Percentiles rank a stretch among this genome's conserved stretches.
phyloP scores from a whole-genome alignment of 1,140 invertebrate genomes.

The Pseudomyrmex sp. region DNA sequence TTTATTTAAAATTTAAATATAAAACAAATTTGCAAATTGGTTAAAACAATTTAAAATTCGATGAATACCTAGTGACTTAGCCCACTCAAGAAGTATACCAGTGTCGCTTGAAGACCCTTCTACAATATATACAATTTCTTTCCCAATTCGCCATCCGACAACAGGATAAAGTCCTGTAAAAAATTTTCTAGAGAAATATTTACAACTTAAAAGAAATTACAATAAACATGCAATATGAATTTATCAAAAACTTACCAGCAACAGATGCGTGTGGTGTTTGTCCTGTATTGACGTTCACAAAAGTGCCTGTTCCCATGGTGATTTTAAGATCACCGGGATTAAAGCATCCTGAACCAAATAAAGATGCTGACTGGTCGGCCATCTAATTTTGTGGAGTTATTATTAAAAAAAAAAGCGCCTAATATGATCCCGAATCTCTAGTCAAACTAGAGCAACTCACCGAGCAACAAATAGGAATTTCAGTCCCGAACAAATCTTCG shows the following conservation, averaged over 20 bases:
- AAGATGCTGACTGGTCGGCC: slow-evolving; percentile 94
- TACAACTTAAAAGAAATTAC: too few relatives aligned
- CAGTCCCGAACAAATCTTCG: slow-evolving; percentile 89
- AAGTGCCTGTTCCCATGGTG: slow-evolving; percentile 97
- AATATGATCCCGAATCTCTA: too few relatives aligned
- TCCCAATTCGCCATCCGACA: slow-evolving; percentile 94
- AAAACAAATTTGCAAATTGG: background rate
- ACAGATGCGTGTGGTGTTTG: slow-evolving; percentile 91
- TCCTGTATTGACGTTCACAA: slow-evolving; percentile 96
- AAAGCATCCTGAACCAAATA: slow-evolving; percentile 96
- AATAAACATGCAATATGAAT: background rate
- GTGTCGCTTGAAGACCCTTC: slow-evolving; percentile 96
- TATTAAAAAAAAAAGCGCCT: background rate
- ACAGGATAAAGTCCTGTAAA: slow-evolving; percentile 93
- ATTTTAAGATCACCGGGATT: slow-evolving; percentile 93
- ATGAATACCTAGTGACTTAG: slow-evolving; percentile 89
- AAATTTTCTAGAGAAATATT: background rate
- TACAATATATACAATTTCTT: slow-evolving; percentile 90
- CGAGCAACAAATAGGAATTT: slow-evolving; percentile 91
- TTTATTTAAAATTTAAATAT: background rate
- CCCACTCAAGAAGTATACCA: slow-evolving; percentile 95
- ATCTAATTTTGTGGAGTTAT: slow-evolving; percentile 83
- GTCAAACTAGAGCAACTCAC: slow-evolving; percentile 85
- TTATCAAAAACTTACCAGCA: slow-evolving; percentile 83
- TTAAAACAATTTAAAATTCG: background rate